Evolutionary conservation across 2,797 vertebrate genomes (phyloP).

Genomic region (Taeniopygia guttata): DNA sequence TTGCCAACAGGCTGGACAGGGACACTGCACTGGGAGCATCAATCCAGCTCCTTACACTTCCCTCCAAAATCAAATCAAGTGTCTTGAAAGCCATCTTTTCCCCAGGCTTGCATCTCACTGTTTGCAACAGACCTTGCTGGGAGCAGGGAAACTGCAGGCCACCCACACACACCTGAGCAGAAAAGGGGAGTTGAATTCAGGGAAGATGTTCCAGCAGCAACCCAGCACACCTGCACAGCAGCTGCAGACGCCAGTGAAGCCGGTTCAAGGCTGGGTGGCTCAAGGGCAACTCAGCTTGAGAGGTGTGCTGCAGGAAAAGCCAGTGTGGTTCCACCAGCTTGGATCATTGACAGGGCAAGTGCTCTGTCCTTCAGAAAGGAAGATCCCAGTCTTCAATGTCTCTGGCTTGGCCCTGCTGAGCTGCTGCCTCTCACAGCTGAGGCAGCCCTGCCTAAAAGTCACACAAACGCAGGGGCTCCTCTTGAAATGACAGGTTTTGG

Average conservation of each 20-base stretch:
- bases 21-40: accelerated
- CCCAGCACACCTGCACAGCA: neutral
- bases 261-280: neutral
- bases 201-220: neutral
- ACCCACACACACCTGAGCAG: neutral
- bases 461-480: neutral
- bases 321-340: neutral
- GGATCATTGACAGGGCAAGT: accelerated
- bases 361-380: neutral
- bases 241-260: neutral
- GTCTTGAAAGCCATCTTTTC: neutral
- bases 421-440: neutral
- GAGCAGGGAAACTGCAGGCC: neutral
- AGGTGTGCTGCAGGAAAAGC: neutral
- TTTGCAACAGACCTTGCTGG: neutral
- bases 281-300: neutral
- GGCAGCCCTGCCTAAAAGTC: neutral
- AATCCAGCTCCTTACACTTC: neutral
- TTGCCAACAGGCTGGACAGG: neutral
- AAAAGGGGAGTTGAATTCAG: neutral
- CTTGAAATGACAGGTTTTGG: neutral
- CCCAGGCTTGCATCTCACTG: neutral
- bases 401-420: neutral
- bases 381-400: accelerated
- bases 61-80: neutral